Base-by-base conservation (phyloP, 2,113 vertebrate species). In the Nymphicus hollandicus region DNA sequence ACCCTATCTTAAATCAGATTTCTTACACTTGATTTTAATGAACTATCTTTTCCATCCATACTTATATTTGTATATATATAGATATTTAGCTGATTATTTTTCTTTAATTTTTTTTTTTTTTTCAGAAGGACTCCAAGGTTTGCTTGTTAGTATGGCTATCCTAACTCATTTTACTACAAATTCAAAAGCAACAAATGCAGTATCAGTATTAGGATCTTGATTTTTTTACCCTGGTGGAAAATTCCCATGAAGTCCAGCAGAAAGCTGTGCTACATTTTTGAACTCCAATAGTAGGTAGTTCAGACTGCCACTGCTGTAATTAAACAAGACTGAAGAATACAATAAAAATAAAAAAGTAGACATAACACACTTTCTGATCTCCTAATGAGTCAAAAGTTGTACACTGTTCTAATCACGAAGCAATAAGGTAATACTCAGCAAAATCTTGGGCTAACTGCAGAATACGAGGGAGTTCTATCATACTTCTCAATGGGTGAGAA, bases 401-500 rank as follows among this genome's bases (percentile, higher is more conserved):
- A 64, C 17, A 23, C 7, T 1, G 1, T 64, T 77, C 52, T 61
- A 55, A 79, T 63, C 19, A 72, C 2, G 1, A 82, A 77, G 6
- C 13, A 37, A 31, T 49, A 76, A 83, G 76, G 9, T 11, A 31
- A 28, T n/a, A 68, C 3, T 78, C 31, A 85, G 9, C 5, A 47
- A 85, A 74, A 5, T 46, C 55, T 61, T 85, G 20, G 6, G 5
- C 20, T 66, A 73, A 92, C 50, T 29, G 13, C 5, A 56, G 29
- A 66, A 58, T 2, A 7, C 7, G 16, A 7, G 2, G 5, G 18
- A 82, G 16, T 58, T 71, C 6, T 33, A 29, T 65, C 3, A 0
- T 52, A 29, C 11, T 78, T 60, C 13, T 66, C 35, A 61, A 17
- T 6, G 4, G 44, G 4, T 0, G 6, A 84, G 24, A 69, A 77